phyloP scores from a whole-genome alignment of 2,113 vertebrate species.

The Serinus canaria region DNA sequence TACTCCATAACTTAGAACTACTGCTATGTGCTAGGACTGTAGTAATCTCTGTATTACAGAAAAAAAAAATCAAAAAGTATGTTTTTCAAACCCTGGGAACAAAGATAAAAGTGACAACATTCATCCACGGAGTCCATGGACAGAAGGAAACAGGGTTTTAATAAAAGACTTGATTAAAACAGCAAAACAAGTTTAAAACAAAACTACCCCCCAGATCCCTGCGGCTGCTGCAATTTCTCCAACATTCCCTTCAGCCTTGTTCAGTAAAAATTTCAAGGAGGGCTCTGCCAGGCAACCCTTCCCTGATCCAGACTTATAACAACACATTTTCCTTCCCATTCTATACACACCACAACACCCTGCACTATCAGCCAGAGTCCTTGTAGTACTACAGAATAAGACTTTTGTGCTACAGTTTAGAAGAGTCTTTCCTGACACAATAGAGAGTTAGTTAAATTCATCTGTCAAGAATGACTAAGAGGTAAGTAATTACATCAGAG shows the following conservation, averaged over 20 bases:
- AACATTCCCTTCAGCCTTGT: neutral
- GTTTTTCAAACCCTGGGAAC: neutral
- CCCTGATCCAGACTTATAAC: neutral
- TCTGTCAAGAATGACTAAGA: neutral
- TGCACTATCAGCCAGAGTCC: neutral
- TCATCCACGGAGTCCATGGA: neutral
- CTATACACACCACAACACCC: neutral
- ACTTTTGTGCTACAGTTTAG: neutral
- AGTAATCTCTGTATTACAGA: neutral
- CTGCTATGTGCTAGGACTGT: neutral
- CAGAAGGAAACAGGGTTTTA: neutral
- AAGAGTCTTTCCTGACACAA: neutral
- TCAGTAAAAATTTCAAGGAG: neutral
- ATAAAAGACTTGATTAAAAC: neutral
- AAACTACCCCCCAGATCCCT: neutral
- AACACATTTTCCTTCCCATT: neutral
- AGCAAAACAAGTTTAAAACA: neutral
- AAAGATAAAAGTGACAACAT: neutral
- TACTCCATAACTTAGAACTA: neutral
- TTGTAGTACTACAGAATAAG: neutral
- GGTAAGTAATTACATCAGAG: neutral
- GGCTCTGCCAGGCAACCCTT: neutral
- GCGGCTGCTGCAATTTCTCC: neutral
- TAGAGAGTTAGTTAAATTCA: neutral
- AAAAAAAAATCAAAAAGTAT: neutral